phyloP scores from a whole-genome alignment of 1,140 invertebrate species.

The Drosophila saltans region DNA sequence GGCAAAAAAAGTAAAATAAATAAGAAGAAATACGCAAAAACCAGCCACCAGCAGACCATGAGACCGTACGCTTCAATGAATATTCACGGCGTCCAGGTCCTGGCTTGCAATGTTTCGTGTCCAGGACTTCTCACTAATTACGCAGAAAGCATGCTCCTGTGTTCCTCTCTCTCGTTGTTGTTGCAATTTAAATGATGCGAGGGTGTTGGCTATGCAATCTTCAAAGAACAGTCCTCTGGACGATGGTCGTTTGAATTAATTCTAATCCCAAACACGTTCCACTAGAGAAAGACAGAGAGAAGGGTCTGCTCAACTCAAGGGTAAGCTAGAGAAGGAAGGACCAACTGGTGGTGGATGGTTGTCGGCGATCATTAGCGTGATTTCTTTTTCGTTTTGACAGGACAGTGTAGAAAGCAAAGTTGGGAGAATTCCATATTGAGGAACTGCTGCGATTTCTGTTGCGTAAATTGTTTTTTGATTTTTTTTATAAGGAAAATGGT shows the following conservation, averaged over 20 bases:
- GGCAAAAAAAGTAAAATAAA: conserved; percentile 36
- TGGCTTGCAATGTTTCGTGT: not conserved
- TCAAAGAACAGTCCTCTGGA: conserved; percentile 30
- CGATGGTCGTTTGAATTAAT: conserved; percentile 58
- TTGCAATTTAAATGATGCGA: conserved; percentile 67
- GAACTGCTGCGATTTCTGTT: not conserved
- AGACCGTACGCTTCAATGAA: conserved; percentile 52
- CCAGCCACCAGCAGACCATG: not conserved
- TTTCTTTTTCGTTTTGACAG: conserved; percentile 52
- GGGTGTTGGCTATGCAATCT: conserved; percentile 50
- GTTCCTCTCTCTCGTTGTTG: conserved; percentile 20
- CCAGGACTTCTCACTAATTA: conserved; percentile 67
- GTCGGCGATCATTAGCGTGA: conserved; percentile 67
- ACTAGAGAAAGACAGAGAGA: conserved; percentile 26
- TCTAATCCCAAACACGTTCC: conserved; percentile 75
- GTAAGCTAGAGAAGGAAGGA: no score
- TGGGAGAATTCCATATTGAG: not conserved
- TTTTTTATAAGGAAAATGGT: no score
- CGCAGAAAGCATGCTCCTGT: conserved; percentile 67
- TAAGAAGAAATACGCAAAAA: conserved; percentile 4
- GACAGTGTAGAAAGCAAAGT: conserved; percentile 1
- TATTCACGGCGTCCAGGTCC: conserved; percentile 12
- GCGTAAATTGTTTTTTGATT: conserved; percentile 12
- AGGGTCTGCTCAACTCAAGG: not conserved
- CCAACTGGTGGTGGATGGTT: conserved; percentile 25